Percentiles rank a stretch among this genome's conserved stretches.
Conservation (phyloP, 2,888 invertebrate genomes). For the Parapristionchus giblindavisi region DNA sequence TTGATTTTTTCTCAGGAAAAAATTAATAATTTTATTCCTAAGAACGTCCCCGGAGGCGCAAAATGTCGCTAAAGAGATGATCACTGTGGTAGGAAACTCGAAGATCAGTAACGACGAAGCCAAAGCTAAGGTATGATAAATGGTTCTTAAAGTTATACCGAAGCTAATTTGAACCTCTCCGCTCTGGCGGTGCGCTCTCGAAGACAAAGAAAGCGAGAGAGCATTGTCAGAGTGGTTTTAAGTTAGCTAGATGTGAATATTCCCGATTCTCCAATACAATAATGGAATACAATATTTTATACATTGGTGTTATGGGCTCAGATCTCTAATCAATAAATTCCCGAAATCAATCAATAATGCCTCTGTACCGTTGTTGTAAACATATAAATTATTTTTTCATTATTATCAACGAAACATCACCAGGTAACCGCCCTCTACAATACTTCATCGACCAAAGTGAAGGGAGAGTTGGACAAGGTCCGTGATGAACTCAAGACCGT, state of each 20-base stretch:
- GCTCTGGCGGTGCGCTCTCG: no score
- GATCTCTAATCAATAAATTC: no score
- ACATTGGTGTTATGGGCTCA: no score
- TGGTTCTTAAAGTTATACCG: no score
- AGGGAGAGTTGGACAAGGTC: constrained; percentile 3
- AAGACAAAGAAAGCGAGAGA: no score
- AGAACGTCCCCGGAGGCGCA: constrained; percentile 16
- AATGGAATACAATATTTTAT: no score
- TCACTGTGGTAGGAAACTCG: background rate
- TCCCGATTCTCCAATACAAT: no score
- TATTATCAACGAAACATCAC: background rate
- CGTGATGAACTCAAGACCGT: background rate
- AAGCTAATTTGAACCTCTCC: no score
- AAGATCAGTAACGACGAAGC: background rate
- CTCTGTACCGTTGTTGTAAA: background rate
- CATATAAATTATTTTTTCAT: background rate
- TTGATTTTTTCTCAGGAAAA: background rate
- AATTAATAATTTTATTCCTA: background rate
- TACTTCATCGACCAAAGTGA: background rate
- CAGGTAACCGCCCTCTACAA: constrained; percentile 20
- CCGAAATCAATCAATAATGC: no score
- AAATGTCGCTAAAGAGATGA: background rate
- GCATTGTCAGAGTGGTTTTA: no score
- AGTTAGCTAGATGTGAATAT: no score
- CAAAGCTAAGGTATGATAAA: constrained; percentile 9